phyloP scores from a whole-genome alignment of 2,888 invertebrate species.

The Cordilura impudica region DNA sequence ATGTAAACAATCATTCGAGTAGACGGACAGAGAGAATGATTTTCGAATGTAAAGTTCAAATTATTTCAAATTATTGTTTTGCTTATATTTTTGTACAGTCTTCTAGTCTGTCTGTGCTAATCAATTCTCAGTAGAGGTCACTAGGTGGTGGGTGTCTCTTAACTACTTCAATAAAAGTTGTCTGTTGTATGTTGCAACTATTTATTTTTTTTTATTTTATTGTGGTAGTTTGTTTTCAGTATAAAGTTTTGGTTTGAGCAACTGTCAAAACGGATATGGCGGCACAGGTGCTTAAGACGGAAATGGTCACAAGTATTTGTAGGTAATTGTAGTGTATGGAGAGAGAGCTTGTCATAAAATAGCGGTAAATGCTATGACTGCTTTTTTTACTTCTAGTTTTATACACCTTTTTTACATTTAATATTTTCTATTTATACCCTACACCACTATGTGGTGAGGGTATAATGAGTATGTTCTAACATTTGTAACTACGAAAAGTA shows the following conservation, averaged over 20 bases:
- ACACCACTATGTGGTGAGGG: too few species aligned
- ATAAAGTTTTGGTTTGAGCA: not conserved
- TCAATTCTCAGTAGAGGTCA: conserved; percentile 64
- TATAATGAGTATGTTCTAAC: too few species aligned
- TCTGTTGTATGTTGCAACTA: conserved; percentile 14
- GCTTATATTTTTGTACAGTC: conserved; percentile 23
- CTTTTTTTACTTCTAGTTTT: not conserved
- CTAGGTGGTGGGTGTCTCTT: conserved; percentile 66
- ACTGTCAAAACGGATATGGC: conserved; percentile 60
- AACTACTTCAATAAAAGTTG: conserved; percentile 35
- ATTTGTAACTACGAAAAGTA: too few species aligned
- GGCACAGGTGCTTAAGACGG: conserved; percentile 57
- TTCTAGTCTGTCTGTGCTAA: not conserved
- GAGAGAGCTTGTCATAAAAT: conserved; percentile 34
- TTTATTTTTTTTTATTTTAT: not conserved
- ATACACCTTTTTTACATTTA: conserved; percentile 37
- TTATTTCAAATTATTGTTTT: conserved; percentile 23
- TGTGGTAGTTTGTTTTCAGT: not conserved
- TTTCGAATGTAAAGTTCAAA: conserved; percentile 23
- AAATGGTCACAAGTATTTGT: conserved; percentile 46
- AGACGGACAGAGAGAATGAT: conserved; percentile 30
- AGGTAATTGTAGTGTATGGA: conserved; percentile 37
- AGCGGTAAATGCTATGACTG: conserved; percentile 50
- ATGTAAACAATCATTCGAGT: conserved; percentile 9
- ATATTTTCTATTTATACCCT: conserved; percentile 8